Conservation (phyloP, 2,113 vertebrate genomes). For the Panthera leo region DNA sequence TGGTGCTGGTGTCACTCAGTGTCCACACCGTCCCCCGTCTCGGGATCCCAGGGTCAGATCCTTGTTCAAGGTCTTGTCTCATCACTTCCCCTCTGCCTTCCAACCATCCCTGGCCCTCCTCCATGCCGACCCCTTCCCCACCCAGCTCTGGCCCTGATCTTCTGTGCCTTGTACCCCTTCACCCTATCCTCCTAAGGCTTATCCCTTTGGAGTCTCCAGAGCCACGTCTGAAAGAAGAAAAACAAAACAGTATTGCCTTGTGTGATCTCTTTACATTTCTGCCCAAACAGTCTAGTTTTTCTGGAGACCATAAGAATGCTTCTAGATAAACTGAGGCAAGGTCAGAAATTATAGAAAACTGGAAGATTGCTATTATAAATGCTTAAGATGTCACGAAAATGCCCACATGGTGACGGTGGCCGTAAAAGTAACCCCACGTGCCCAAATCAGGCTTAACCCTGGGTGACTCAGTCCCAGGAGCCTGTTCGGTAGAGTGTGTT, state of each 20-base stretch:
- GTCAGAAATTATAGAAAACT: background rate
- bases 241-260: background rate
- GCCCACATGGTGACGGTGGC: fast-evolving
- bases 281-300: background rate
- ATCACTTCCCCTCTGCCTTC: fast-evolving
- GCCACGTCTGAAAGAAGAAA: background rate
- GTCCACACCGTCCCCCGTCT: fast-evolving
- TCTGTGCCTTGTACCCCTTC: fast-evolving
- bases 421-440: fast-evolving
- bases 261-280: background rate
- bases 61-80: background rate
- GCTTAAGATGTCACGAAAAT: background rate
- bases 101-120: background rate
- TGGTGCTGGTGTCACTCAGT: fast-evolving
- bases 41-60: background rate
- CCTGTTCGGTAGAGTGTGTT: too few species aligned
- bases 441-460: background rate
- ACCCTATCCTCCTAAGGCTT: too few species aligned
- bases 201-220: background rate
- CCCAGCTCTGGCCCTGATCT: too few species aligned
- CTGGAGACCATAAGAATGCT: background rate
- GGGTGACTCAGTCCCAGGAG: fast-evolving
- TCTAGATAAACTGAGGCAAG: background rate
- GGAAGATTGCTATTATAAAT: background rate
- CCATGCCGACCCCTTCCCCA: fast-evolving